Evolutionary conservation across 2,888 invertebrate genomes (phyloP).

Genomic region (Dynastes hyllus): DNA sequence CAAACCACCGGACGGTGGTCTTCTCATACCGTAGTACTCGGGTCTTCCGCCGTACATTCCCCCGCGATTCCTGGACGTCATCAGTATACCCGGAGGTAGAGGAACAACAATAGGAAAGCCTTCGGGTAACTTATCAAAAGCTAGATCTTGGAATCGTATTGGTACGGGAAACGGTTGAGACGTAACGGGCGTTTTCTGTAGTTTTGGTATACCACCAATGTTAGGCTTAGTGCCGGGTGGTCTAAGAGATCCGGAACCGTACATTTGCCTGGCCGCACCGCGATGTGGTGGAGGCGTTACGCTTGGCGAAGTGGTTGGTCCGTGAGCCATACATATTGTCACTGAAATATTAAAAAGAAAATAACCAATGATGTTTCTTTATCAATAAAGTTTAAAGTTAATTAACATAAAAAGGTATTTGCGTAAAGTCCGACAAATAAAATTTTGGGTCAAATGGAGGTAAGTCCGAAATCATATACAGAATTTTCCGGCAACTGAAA

Average conservation of each 20-base stretch:
- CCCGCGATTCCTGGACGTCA: slow-evolving; percentile 52
- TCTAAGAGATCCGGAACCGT: slow-evolving; percentile 74
- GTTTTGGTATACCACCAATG: slow-evolving; percentile 59
- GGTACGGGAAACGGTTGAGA: slow-evolving; percentile 50
- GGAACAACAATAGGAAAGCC: slow-evolving; percentile 57
- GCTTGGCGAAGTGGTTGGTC: slow-evolving; percentile 52
- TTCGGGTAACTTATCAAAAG: slow-evolving; percentile 57
- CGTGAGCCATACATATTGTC: slow-evolving; percentile 38
- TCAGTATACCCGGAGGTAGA: slow-evolving; percentile 47
- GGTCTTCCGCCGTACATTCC: slow-evolving; percentile 66
- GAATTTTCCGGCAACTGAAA: no score
- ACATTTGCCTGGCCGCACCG: slow-evolving; percentile 75
- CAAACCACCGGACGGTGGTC: slow-evolving; percentile 37
- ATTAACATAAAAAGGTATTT: no score
- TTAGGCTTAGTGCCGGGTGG: slow-evolving; percentile 71
- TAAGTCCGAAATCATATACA: no score
- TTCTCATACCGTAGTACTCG: slow-evolving; percentile 61
- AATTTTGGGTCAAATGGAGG: not conserved
- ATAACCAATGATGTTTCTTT: no score
- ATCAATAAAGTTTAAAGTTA: no score
- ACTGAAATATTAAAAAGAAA: slow-evolving; percentile 4
- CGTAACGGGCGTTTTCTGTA: slow-evolving; percentile 28
- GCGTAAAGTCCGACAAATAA: no score
- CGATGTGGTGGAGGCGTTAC: slow-evolving; percentile 68
- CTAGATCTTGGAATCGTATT: slow-evolving; percentile 34